A percentile compares a stretch with the other conserved stretches of the same genome.
Evolutionary conservation across 1,140 invertebrate genomes (phyloP).

Genomic region (Drosophila lacertosa): DNA sequence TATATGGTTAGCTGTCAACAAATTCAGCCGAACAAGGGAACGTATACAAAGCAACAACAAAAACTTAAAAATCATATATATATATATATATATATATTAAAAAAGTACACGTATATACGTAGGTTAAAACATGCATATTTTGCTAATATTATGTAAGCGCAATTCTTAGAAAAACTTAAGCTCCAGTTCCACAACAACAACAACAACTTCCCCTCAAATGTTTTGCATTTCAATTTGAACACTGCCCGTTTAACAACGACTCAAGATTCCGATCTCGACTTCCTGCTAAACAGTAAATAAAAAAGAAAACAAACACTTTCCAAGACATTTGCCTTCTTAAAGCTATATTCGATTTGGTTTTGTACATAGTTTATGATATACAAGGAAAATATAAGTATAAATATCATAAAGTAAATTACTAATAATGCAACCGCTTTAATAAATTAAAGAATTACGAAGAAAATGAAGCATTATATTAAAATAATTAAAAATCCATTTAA

Average conservation of each 20-base stretch:
- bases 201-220: not conserved
- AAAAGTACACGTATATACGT: slow-evolving; percentile 39
- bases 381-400: slow-evolving; percentile 41
- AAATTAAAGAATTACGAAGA: slow-evolving; percentile 43
- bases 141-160: slow-evolving; percentile 46
- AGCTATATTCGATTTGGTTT: slow-evolving; percentile 34
- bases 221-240: slow-evolving; percentile 19
- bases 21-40: slow-evolving; percentile 55
- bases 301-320: not conserved
- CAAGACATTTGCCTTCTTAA: slow-evolving; percentile 14
- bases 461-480: slow-evolving; percentile 6
- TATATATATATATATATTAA: slow-evolving; percentile 15
- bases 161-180: slow-evolving; percentile 23
- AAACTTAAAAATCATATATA: slow-evolving; percentile 29
- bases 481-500: slow-evolving; percentile 23
- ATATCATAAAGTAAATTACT: slow-evolving; percentile 56
- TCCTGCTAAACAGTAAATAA: not conserved
- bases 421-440: slow-evolving; percentile 72
- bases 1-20: slow-evolving; percentile 42
- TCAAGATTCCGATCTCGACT: not conserved
- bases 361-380: slow-evolving; percentile 56
- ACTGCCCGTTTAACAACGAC: slow-evolving; percentile 26
- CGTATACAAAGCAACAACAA: slow-evolving; percentile 48
- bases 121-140: slow-evolving; percentile 67
- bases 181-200: not conserved